Conservation (phyloP, 2,113 vertebrate genomes). For the Pandion haliaetus region DNA sequence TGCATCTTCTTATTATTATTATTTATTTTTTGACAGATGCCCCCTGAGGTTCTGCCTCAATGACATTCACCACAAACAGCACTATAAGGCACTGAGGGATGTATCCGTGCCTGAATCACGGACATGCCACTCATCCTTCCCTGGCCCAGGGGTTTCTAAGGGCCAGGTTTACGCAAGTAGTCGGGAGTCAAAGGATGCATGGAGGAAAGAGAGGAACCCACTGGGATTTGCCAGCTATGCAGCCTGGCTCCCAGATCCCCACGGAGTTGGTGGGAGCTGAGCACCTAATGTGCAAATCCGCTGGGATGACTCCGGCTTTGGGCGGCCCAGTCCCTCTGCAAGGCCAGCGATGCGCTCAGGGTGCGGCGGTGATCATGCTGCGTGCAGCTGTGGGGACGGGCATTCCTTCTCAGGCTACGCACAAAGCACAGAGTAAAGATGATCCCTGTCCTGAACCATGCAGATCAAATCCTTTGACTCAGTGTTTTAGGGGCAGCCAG, state of each 20-base stretch:
- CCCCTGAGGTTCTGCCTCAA: neutral
- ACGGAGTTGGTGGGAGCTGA: rapidly evolving
- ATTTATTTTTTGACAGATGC: neutral
- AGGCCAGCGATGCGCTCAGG: neutral
- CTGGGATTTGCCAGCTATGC: neutral
- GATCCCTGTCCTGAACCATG: neutral
- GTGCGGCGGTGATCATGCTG: rapidly evolving
- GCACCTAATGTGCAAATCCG: rapidly evolving
- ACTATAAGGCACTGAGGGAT: neutral
- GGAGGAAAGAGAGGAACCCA: neutral
- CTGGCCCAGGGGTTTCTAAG: neutral
- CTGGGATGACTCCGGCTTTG: neutral
- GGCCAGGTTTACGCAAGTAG: neutral
- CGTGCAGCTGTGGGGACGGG: rapidly evolving
- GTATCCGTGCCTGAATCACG: rapidly evolving
- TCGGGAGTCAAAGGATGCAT: rapidly evolving
- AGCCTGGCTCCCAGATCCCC: neutral
- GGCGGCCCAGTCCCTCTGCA: neutral
- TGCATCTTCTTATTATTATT: neutral
- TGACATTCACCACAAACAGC: neutral
- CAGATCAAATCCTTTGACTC: neutral
- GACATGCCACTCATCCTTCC: neutral
- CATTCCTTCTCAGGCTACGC: neutral
- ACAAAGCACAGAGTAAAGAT: neutral
- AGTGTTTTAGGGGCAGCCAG: rapidly evolving